A percentile compares a stretch with the other conserved stretches of the same genome.
These are phyloP conservation scores for Hyla sarda DNA, from an alignment of 2,113 vertebrate species.

Conservation along the genomic window DNA sequence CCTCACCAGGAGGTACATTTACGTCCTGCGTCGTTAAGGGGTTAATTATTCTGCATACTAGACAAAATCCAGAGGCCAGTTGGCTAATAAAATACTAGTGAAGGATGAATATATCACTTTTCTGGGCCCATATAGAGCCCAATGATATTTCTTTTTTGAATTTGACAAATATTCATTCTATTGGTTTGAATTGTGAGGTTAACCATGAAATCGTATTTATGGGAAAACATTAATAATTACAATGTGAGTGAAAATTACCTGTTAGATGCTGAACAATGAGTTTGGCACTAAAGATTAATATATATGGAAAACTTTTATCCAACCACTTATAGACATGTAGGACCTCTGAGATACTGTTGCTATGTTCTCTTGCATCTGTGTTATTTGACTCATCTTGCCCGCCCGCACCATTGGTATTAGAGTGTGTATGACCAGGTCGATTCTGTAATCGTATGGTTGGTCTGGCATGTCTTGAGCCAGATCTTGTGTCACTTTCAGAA, in stretches of 20 bases:
- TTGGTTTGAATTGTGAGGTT: background rate
- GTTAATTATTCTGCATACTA: too few species aligned
- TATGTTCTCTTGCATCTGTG: constrained; percentile 79
- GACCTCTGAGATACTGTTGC: constrained; percentile 85
- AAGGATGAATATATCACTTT: too few species aligned
- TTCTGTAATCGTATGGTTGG: constrained; percentile 70
- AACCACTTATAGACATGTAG: constrained; percentile 88
- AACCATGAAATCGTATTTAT: background rate
- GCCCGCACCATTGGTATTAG: constrained; percentile 68
- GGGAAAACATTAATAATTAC: background rate
- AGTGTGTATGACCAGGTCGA: constrained; percentile 65
- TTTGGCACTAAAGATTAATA: constrained; percentile 88
- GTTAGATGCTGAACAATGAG: constrained; percentile 85
- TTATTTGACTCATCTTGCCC: constrained; percentile 65
- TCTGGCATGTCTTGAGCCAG: constrained; percentile 72
- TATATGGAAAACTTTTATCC: constrained; percentile 92
- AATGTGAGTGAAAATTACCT: constrained; percentile 70
- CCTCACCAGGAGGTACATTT: too few species aligned
- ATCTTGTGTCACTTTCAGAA: constrained; percentile 72
- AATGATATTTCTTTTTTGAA: too few species aligned
- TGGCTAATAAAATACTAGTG: too few species aligned
- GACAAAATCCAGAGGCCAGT: too few species aligned
- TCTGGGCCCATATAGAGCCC: too few species aligned
- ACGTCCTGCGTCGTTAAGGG: too few species aligned
- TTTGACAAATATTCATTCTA: background rate